Evolutionary conservation across 1,140 invertebrate species (phyloP).

Genomic region (Pseudomyrmex pallidus): DNA sequence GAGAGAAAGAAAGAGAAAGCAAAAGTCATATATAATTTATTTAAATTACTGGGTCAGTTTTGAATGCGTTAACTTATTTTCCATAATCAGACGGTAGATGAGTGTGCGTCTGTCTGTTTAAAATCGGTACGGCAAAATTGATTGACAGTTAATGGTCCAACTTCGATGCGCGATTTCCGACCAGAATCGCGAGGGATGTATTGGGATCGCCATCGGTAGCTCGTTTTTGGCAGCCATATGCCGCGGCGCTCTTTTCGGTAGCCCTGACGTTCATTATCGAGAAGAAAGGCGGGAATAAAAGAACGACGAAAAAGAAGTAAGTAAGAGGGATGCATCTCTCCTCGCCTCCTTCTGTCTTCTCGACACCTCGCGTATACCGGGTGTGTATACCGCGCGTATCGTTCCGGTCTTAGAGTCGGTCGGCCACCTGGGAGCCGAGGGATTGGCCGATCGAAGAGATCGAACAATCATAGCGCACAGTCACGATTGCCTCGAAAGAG

Average conservation of each 20-base stretch:
- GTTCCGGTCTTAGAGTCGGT: constrained; percentile 58
- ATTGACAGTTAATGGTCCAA: background rate
- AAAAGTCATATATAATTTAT: constrained; percentile 14
- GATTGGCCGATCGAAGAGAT: constrained; percentile 59
- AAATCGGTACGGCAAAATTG: background rate
- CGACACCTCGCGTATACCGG: constrained; percentile 35
- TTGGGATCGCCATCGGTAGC: constrained; percentile 14
- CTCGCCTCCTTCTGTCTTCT: constrained; percentile 41
- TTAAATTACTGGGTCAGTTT: constrained; percentile 4
- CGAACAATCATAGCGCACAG: constrained; percentile 76
- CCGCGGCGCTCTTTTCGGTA: constrained; percentile 63
- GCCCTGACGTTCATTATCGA: constrained; percentile 59
- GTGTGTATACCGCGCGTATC: constrained; percentile 68
- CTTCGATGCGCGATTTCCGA: background rate
- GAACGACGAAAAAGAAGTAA: constrained; percentile 39
- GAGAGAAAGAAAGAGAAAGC: too few relatives aligned
- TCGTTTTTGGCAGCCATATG: constrained; percentile 55
- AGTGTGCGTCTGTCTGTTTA: background rate
- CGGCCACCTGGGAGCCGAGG: constrained; percentile 72
- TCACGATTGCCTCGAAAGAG: constrained; percentile 73
- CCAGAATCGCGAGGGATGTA: constrained; percentile 34
- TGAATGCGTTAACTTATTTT: constrained; percentile 4
- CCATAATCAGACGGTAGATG: background rate
- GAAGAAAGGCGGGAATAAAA: constrained; percentile 54
- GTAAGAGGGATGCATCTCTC: constrained; percentile 22